Evolutionary conservation across 2,797 vertebrate genomes (phyloP).

Genomic region (Leontocebus nigricollis): DNA sequence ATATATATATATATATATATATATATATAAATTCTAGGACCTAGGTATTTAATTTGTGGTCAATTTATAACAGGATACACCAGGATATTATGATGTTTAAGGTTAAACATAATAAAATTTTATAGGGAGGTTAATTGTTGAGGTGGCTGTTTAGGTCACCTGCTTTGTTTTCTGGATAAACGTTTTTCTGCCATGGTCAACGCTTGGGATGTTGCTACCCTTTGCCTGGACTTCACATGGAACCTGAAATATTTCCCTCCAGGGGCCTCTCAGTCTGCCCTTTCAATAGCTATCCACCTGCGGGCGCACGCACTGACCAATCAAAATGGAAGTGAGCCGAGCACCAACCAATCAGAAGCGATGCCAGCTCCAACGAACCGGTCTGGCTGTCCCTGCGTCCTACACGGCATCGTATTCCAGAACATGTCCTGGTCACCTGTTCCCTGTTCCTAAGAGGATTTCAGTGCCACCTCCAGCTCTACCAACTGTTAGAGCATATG

Average conservation of each 20-base stretch:
- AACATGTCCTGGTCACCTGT: not conserved
- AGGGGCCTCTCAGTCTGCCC: not conserved
- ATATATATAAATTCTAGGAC: not conserved
- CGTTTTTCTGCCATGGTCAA: not conserved
- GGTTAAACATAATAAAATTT: not conserved
- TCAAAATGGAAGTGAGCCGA: not conserved
- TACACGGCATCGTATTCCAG: not conserved
- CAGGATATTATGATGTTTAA: not conserved
- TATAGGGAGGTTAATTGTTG: not conserved
- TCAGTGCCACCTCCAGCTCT: conserved; percentile 47
- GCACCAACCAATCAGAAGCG: not conserved
- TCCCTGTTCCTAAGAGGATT: not conserved
- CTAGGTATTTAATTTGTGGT: not conserved
- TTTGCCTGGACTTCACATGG: not conserved
- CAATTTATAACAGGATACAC: not conserved
- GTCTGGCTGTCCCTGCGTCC: not conserved
- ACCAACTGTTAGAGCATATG: conserved; percentile 75
- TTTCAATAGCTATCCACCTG: not conserved
- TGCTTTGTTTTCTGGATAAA: not conserved
- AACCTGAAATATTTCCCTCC: not conserved
- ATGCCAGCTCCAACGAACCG: accelerated
- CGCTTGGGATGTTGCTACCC: not conserved
- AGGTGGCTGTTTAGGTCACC: not conserved
- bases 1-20: too few species aligned
- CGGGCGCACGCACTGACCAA: not conserved